phyloP scores from a whole-genome alignment of 2,888 invertebrate genomes.

The Drosophila villosipedis region DNA sequence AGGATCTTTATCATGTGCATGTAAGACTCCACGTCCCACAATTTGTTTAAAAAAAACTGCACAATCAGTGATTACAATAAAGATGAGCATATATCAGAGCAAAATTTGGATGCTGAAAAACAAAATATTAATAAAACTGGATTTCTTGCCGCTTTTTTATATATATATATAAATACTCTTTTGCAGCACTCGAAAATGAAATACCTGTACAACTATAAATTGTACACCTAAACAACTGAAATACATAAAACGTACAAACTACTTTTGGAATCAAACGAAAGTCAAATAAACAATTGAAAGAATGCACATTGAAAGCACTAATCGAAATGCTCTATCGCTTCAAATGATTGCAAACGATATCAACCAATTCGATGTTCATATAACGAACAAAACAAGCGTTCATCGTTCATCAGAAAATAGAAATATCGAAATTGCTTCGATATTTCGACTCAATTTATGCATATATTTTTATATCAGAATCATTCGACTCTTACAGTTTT shows the following conservation, averaged over 20 bases:
- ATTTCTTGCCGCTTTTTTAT: too few species aligned
- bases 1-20: neutral
- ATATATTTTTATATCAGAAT: neutral
- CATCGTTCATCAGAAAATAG: neutral
- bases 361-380: neutral
- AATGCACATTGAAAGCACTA: neutral
- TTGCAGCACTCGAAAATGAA: neutral
- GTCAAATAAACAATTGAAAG: neutral
- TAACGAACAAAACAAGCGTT: neutral
- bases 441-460: neutral
- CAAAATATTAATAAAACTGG: too few species aligned
- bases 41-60: neutral
- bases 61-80: neutral
- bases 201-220: neutral
- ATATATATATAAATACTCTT: neutral
- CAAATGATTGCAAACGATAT: neutral
- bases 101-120: too few species aligned
- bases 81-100: too few species aligned
- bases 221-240: neutral
- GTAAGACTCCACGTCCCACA: too few species aligned
- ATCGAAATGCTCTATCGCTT: neutral
- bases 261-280: neutral
- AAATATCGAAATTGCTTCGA: neutral
- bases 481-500: neutral
- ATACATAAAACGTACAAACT: neutral